A percentile compares a stretch with the other conserved stretches of the same genome.
Evolutionary conservation across 2,113 vertebrate genomes (phyloP).

Genomic region (Dicrurus megarhynchus): DNA sequence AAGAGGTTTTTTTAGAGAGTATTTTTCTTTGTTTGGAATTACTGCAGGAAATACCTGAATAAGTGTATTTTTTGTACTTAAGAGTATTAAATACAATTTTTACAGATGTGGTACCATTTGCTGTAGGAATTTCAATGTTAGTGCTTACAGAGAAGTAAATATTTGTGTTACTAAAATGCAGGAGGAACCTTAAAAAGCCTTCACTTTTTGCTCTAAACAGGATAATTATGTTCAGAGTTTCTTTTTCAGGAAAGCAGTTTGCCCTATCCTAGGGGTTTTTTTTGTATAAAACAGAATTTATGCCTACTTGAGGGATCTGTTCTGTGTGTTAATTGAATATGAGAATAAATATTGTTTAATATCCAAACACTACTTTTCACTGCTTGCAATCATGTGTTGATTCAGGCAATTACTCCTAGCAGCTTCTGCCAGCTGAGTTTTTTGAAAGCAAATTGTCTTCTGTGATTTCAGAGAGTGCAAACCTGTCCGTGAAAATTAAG

Average conservation of each 20-base stretch:
- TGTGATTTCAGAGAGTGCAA: background rate
- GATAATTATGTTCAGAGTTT: background rate
- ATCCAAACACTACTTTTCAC: background rate
- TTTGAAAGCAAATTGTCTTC: background rate
- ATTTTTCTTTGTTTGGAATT: background rate
- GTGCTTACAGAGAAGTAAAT: background rate
- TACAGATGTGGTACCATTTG: background rate
- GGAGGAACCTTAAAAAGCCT: background rate
- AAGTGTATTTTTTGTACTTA: background rate
- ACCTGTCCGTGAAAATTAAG: background rate
- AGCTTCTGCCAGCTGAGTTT: background rate
- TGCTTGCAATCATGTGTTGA: background rate
- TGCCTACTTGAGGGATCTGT: background rate
- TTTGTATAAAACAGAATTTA: background rate
- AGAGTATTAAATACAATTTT: background rate
- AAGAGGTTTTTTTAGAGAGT: background rate
- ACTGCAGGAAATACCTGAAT: background rate
- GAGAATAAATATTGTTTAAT: background rate
- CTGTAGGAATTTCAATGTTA: background rate
- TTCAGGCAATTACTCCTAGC: background rate
- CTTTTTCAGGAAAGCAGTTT: background rate
- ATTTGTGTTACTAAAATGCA: background rate
- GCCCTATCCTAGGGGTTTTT: rapidly evolving
- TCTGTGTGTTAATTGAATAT: background rate
- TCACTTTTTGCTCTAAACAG: background rate